Base-by-base conservation (phyloP, 2,797 vertebrate species). In the Clarias laeviceps region DNA sequence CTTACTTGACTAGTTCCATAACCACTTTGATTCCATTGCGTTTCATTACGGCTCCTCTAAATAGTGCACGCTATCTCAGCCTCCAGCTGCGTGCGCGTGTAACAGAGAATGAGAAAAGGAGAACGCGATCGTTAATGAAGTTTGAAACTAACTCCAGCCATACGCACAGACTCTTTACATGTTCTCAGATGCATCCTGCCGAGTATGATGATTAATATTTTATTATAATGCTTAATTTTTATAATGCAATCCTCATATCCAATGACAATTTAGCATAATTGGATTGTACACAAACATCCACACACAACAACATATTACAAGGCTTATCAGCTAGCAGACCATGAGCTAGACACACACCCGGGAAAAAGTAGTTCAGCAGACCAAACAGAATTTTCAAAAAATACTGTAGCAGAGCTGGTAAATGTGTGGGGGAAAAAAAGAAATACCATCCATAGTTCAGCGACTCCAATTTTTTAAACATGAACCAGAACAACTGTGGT, bases 1-100 rank as follows among this genome's bases (percentile, higher is more conserved):
- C 69, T 74, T 85, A 80, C 78, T 74, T 56, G 78, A 65, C 68
- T 65, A 85, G 59, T 85, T 81, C 84, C 20, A 85, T 85, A 86
- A 86, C 61, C 73, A 79, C 64, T 86, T 83, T 70, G 72, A 79
- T 82, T 86, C 74, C 74, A 74, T 82, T 82, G 82, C 74, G 17
- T 86, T 84, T 84, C 72, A 84, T 84, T 84, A 77, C 2, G 45
- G 40, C 27, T 76, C 45, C 45, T 20, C 61, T n/a, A 74, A 77
- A 84, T 70, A 57, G 66, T 32, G 82, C 29, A 45, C 64, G 15
- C 64, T 79, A 79, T 82, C 84, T 17, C 12, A 11, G 61, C 84
- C 84, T 85, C 79, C 84, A 86, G 74, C 84, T 85, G 65, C 57
- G 80, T 61, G 84, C 66, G 69, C 81, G 68, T 72, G 24, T 37